Evolutionary conservation across 2,113 vertebrate species (phyloP).

Genomic region (Antechinus flavipes): DNA sequence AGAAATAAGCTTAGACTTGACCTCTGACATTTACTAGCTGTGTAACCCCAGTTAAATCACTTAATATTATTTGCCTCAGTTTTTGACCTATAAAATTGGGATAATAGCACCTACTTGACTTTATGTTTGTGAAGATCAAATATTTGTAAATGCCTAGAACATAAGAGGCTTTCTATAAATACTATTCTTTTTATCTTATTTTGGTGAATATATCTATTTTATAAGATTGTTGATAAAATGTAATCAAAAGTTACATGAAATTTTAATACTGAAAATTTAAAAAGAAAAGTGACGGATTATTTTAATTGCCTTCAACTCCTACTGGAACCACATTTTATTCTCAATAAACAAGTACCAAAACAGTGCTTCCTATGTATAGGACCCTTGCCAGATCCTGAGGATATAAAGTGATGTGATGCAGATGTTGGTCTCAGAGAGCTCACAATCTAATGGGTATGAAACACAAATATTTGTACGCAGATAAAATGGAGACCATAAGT

Average conservation of each 20-base stretch:
- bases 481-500: background rate
- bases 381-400: background rate
- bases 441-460: background rate
- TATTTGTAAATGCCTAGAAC: background rate
- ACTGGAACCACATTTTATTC: background rate
- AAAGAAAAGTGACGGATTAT: background rate
- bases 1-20: background rate
- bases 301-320: background rate
- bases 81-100: background rate
- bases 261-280: background rate
- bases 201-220: background rate
- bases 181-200: background rate
- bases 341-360: background rate
- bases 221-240: background rate
- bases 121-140: background rate
- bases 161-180: background rate
- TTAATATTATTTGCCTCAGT: background rate
- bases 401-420: background rate
- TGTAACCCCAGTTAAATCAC: background rate
- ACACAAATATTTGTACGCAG: background rate
- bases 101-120: background rate
- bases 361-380: background rate
- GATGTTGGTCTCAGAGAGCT: background rate
- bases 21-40: background rate
- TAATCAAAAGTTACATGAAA: background rate